Evolutionary conservation across 2,113 vertebrate genomes (phyloP), one percentile per base, ranked within the genome.

Genomic region (Halcyon senegalensis): DNA sequence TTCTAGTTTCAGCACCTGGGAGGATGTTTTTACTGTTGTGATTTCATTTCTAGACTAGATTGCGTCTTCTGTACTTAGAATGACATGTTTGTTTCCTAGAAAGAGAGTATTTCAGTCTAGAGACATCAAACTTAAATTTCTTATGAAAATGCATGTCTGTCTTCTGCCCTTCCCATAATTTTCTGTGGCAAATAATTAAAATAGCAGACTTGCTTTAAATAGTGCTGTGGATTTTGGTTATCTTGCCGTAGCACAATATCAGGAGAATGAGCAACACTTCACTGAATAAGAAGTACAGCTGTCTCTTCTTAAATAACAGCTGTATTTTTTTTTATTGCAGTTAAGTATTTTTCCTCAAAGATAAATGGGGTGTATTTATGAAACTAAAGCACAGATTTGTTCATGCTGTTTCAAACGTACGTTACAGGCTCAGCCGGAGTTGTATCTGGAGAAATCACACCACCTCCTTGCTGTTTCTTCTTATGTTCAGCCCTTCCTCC

Each of bases 151-250:
- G 44, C 41, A n/a, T 41, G 50, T 70, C 33, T 58, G 31, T 63
- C 62, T 58, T 37, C 28, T 84, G 24, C 56, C 51, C 13, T 76
- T 37, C 35, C 37, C 31, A 10, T 55, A 35, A 31, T 78, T 89
- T 88, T 91, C 53, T 58, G 44, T 74, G 78, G 41, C 78, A 91
- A 95, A 73, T 90, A 84, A 82, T 92, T 74, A 48, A 93, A 76
- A 77, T 46, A 31, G 35, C 48, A 68, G 41, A 44, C 28, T 73
- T 81, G 39, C 62, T 87, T 96, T 58, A 84, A 76, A 27, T 46
- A 62, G 15, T 70, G 30, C 31, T 73, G 70, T 87, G 16, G 51
- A 39, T 70, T 84, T 85, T 62, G 74, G 10, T 18, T 73, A 76
- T 84, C 87, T 78, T 72, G 28, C 35, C 83, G 30, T 67, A 80